Percentiles rank a stretch among this genome's conserved stretches.
Conservation (phyloP, 2,888 invertebrate genomes). For the Acrobasis consociella region DNA sequence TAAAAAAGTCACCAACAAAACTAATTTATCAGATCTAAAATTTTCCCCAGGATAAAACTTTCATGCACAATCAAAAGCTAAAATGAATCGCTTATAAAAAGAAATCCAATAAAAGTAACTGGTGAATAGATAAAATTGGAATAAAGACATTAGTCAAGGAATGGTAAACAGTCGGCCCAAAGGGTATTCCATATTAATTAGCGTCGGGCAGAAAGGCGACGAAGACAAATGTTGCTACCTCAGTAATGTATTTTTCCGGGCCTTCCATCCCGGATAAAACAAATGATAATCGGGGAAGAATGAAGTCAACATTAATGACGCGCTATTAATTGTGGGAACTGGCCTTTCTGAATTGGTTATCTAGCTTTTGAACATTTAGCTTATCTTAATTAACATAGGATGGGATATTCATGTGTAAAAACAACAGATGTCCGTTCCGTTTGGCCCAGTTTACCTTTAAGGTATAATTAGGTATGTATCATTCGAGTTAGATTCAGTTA, state of each 20-base stretch:
- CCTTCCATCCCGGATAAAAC: constrained; percentile 69
- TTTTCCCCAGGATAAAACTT: background rate
- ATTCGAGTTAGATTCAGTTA: too few species aligned
- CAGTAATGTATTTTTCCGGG: constrained; percentile 78
- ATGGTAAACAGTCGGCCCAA: constrained; percentile 66
- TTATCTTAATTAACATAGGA: background rate
- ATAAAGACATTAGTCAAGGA: constrained; percentile 69
- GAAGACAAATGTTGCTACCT: constrained; percentile 76
- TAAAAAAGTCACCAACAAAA: too few species aligned
- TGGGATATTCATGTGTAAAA: too few species aligned
- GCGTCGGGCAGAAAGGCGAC: constrained; percentile 72
- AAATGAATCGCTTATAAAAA: background rate
- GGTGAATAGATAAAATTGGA: constrained; percentile 48
- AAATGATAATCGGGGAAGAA: constrained; percentile 82
- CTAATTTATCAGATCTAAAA: background rate
- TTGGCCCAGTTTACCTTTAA: too few species aligned
- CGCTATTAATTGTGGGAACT: constrained; percentile 63
- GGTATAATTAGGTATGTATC: too few species aligned
- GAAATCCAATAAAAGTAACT: constrained; percentile 14
- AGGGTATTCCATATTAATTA: constrained; percentile 82
- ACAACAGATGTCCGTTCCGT: too few species aligned
- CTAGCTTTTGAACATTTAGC: constrained; percentile 11
- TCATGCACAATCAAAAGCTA: background rate
- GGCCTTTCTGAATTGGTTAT: constrained; percentile 11
- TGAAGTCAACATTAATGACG: constrained; percentile 77